Conservation (phyloP, 2,888 invertebrate genomes). For the Odontocolon sp. region DNA sequence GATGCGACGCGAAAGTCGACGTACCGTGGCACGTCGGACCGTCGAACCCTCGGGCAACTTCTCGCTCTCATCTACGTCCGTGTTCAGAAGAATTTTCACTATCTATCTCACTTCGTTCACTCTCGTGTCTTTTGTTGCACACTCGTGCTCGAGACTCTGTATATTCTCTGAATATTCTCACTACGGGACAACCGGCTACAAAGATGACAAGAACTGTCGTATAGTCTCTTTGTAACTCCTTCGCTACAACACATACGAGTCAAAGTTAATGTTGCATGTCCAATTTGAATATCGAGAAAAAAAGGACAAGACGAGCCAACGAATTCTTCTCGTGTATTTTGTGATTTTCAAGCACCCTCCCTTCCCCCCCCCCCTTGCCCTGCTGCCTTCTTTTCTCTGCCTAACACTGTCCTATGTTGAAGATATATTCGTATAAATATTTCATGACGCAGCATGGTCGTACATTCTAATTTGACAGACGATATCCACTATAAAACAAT, state of each 20-base stretch:
- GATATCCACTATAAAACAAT: conserved; percentile 30
- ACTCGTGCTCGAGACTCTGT: not conserved
- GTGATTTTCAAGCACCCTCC: conserved; percentile 26
- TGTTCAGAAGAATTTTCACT: conserved; percentile 39
- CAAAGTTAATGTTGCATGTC: conserved; percentile 54
- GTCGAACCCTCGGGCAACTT: conserved; percentile 23
- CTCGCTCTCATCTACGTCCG: not conserved
- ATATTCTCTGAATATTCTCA: not conserved
- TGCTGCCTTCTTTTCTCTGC: too few relatives aligned
- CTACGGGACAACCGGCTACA: not conserved
- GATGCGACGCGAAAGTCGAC: conserved; percentile 67
- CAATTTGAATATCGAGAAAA: conserved; percentile 55
- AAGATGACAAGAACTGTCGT: conserved; percentile 1
- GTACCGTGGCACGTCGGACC: conserved; percentile 55
- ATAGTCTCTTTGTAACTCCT: conserved; percentile 28
- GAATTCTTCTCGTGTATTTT: conserved; percentile 23
- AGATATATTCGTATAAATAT: conserved; percentile 37
- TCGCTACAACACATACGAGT: conserved; percentile 31
- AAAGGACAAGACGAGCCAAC: conserved; percentile 14
- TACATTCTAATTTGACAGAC: conserved; percentile 50
- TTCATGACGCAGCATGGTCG: conserved; percentile 29
- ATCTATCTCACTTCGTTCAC: conserved; percentile 35
- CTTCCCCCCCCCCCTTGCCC: not conserved
- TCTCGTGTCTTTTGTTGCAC: conserved; percentile 52
- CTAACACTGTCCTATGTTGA: not conserved